phyloP scores from a whole-genome alignment of 2,888 invertebrate species.

The Phytoseiulus persimilis region DNA sequence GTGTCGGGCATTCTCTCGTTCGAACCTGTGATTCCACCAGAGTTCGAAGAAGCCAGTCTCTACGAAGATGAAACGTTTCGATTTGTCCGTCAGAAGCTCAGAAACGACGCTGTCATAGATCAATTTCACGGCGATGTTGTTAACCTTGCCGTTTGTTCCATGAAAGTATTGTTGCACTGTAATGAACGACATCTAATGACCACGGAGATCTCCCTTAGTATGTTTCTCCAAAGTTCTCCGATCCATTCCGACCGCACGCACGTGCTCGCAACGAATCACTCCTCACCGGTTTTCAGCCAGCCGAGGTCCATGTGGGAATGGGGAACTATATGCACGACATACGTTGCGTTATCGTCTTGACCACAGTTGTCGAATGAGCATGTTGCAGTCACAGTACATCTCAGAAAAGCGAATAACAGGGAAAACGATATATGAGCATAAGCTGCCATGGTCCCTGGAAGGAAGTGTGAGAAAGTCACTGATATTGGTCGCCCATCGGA shows the following conservation, averaged over 20 bases:
- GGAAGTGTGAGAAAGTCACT: neutral
- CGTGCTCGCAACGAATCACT: too few relatives aligned
- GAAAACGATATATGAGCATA: neutral
- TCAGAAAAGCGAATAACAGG: neutral
- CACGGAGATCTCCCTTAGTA: too few relatives aligned
- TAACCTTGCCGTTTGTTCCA: neutral
- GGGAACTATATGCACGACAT: conserved; percentile 25
- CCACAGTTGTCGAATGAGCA: conserved; percentile 19
- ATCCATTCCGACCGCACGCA: too few relatives aligned
- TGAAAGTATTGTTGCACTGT: conserved; percentile 22
- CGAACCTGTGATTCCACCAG: conserved; percentile 27
- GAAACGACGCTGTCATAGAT: conserved; percentile 75
- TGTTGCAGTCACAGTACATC: neutral
- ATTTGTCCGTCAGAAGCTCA: conserved; percentile 62
- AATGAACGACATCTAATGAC: neutral
- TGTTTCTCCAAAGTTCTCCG: too few relatives aligned
- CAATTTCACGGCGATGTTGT: conserved; percentile 65
- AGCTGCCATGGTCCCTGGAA: neutral
- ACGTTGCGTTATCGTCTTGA: neutral
- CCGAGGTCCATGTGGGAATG: conserved; percentile 37
- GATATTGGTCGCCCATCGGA: too few relatives aligned
- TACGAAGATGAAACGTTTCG: conserved; percentile 48
- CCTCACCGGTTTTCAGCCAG: conserved; percentile 26
- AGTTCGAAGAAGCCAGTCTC: conserved; percentile 28
- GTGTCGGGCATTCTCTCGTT: too few relatives aligned